These are phyloP conservation scores for Ectropis grisescens DNA, from an alignment of 1,140 invertebrate species.

Conservation along the genomic window DNA sequence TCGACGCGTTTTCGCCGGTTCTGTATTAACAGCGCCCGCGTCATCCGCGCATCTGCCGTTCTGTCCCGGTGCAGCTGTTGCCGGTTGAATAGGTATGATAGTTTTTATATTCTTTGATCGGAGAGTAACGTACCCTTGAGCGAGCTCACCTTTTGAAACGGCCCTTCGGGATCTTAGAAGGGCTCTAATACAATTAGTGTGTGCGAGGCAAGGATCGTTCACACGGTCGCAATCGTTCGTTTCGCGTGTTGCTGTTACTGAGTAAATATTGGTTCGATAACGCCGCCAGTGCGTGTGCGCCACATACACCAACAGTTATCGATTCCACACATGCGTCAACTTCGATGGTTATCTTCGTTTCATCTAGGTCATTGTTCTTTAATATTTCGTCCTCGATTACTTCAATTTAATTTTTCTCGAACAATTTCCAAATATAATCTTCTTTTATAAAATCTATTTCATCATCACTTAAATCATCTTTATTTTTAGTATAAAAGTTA, in stretches of 20 bases:
- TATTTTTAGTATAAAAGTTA: too few relatives aligned
- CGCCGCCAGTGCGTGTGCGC: constrained; percentile 38
- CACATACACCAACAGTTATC: constrained; percentile 53
- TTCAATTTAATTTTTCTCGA: too few relatives aligned
- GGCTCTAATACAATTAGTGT: constrained; percentile 41
- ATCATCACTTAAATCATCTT: too few relatives aligned
- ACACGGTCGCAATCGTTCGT: constrained; percentile 35
- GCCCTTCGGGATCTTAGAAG: constrained; percentile 13
- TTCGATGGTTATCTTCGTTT: constrained; percentile 60
- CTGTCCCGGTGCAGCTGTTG: constrained; percentile 51
- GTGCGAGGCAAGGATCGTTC: constrained; percentile 22
- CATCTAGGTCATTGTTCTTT: constrained; percentile 68
- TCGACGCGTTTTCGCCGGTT: constrained; percentile 28
- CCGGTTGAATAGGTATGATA: constrained; percentile 35
- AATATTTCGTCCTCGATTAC: constrained; percentile 31
- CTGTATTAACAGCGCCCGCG: constrained; percentile 31
- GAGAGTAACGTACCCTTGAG: constrained; percentile 26
- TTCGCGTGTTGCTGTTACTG: constrained; percentile 48
- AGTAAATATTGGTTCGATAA: constrained; percentile 54
- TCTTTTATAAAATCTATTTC: too few relatives aligned
- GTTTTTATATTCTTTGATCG: constrained; percentile 25
- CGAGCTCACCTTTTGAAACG: constrained; percentile 30
- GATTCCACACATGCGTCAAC: constrained; percentile 62
- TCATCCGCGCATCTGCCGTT: constrained; percentile 51
- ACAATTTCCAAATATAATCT: too few relatives aligned